A percentile compares a stretch with the other conserved stretches of the same genome.
Evolutionary conservation across 2,113 vertebrate genomes (phyloP).

Genomic region (Bungarus multicinctus): DNA sequence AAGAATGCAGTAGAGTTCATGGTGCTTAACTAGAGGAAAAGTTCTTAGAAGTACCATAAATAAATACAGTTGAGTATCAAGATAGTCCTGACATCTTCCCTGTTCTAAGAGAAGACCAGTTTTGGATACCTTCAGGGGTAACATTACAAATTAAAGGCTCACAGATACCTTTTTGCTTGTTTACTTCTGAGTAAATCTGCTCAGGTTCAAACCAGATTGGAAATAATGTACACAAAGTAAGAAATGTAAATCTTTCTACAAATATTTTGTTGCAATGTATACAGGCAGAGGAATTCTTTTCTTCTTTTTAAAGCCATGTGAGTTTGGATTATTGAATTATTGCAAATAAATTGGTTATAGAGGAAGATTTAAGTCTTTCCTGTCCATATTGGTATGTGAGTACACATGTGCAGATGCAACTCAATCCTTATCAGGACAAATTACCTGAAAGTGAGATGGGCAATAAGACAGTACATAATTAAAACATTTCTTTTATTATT

Average conservation of each 20-base stretch:
- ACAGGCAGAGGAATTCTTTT: background rate
- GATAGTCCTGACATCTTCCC: background rate
- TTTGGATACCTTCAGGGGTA: background rate
- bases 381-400: background rate
- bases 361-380: background rate
- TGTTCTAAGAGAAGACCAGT: background rate
- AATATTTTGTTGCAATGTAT: background rate
- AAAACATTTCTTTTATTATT: background rate
- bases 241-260: background rate
- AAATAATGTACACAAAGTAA: background rate
- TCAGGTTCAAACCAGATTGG: background rate
- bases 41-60: background rate
- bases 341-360: background rate
- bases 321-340: background rate
- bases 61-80: background rate
- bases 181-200: background rate
- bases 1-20: background rate
- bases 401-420: rapidly evolving
- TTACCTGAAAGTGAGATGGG: background rate
- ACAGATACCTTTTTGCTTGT: background rate
- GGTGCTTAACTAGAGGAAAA: background rate
- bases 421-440: background rate
- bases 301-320: background rate
- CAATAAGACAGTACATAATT: background rate
- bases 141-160: background rate